A percentile compares a stretch with the other conserved stretches of the same genome.
These are phyloP conservation scores for Tricholauxania praeusta DNA, from an alignment of 2,888 invertebrate species.

Conservation along the genomic window DNA sequence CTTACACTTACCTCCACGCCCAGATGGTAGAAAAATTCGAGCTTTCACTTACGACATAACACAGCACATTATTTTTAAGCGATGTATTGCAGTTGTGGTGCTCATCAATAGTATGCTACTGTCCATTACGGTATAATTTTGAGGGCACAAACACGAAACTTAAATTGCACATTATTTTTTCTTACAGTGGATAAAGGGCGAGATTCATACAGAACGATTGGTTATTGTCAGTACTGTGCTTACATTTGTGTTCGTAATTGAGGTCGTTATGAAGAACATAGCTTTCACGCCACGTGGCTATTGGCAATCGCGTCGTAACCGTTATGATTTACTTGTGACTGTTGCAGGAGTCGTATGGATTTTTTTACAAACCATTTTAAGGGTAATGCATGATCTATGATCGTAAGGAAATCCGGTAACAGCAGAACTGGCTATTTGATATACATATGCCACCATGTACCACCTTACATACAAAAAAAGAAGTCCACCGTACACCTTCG, in stretches of 20 bases:
- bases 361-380: slow-evolving; percentile 88
- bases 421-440: not conserved
- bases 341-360: slow-evolving; percentile 98
- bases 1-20: slow-evolving; percentile 95
- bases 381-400: slow-evolving; percentile 70
- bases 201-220: slow-evolving; percentile 81
- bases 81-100: slow-evolving; percentile 94
- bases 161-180: slow-evolving; percentile 23
- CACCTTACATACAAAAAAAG: too few relatives aligned
- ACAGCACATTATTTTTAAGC: slow-evolving; percentile 94
- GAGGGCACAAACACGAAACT: not conserved
- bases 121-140: slow-evolving; percentile 84
- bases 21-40: slow-evolving; percentile 91
- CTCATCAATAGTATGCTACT: slow-evolving; percentile 92
- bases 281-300: slow-evolving; percentile 98
- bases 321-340: slow-evolving; percentile 97
- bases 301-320: slow-evolving; percentile 97
- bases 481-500: too few relatives aligned
- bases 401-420: not conserved
- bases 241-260: slow-evolving; percentile 93
- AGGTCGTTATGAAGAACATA: slow-evolving; percentile 98
- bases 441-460: not conserved
- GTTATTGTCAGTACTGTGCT: slow-evolving; percentile 90
- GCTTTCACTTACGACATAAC: slow-evolving; percentile 98
- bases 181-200: slow-evolving; percentile 87